These are phyloP conservation scores for Lasioglossum zephyrum DNA, from an alignment of 2,888 invertebrate genomes.

Conservation along the genomic window DNA sequence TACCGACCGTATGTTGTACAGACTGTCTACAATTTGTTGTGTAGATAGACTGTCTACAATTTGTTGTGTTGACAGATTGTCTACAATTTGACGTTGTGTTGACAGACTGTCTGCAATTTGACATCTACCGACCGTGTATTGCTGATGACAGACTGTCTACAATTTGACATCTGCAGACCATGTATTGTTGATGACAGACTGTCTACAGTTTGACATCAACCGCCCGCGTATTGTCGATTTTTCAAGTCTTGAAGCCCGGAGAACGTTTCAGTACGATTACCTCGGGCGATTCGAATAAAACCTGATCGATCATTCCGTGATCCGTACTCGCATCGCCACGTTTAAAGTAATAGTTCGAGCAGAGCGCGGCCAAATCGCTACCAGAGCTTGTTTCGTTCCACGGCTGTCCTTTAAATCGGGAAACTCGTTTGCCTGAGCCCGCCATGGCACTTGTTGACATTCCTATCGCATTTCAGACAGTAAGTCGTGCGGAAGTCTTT, in stretches of 20 bases:
- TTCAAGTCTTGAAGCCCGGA: background rate
- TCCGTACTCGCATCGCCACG: background rate
- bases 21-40: too few relatives aligned
- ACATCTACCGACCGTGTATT: too few relatives aligned
- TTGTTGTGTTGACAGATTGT: too few relatives aligned
- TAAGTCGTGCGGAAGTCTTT: background rate
- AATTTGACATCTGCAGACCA: too few relatives aligned
- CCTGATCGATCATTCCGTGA: background rate
- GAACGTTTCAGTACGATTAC: background rate
- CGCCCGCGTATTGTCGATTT: background rate
- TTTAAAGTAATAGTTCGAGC: background rate
- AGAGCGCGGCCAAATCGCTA: background rate
- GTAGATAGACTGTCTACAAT: too few relatives aligned
- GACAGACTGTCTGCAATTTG: too few relatives aligned
- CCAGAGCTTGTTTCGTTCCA: background rate
- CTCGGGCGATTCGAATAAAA: background rate
- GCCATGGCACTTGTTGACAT: slow-evolving; percentile 44
- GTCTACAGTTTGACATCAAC: too few relatives aligned
- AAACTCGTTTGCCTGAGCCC: background rate
- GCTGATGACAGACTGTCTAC: too few relatives aligned
- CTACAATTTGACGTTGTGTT: too few relatives aligned
- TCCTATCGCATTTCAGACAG: background rate
- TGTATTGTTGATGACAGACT: too few relatives aligned
- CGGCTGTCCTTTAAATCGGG: background rate
- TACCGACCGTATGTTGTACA: too few relatives aligned